Evolutionary conservation across 2,113 vertebrate species (phyloP).

Genomic region (Strix aluco): DNA sequence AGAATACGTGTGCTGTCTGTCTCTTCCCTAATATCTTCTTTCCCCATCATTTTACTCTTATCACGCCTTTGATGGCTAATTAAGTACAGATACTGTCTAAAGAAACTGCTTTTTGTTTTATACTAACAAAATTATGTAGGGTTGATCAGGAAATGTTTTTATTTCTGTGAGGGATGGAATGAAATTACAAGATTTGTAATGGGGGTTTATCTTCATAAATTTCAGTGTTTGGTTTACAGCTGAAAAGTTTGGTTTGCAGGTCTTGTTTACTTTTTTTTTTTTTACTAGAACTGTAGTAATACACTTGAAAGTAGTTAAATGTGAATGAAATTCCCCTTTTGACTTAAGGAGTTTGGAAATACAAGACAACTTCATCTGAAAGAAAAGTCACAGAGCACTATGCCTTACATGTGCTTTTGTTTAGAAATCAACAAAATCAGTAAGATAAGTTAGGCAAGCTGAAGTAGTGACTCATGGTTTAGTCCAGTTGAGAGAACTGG

Average conservation of each 20-base stretch:
- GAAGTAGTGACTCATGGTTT: neutral
- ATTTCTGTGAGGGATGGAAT: neutral
- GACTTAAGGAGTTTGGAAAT: neutral
- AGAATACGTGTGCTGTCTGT: fast-evolving
- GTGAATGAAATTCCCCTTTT: neutral
- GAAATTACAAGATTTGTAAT: neutral
- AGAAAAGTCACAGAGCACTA: neutral
- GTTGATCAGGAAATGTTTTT: neutral
- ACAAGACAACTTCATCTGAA: neutral
- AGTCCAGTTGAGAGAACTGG: neutral
- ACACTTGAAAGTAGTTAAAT: neutral
- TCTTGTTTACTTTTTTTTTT: neutral
- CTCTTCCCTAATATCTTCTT: neutral
- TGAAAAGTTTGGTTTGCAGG: neutral
- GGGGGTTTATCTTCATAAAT: neutral
- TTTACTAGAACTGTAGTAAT: neutral
- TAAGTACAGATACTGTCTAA: neutral
- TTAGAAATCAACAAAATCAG: neutral
- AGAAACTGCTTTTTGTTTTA: neutral
- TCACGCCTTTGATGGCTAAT: neutral
- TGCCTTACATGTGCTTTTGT: neutral
- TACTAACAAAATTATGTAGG: neutral
- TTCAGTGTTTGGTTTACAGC: neutral
- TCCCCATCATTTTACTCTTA: neutral
- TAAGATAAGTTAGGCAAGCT: neutral